phyloP scores from a whole-genome alignment of 2,888 invertebrate species.

The Alloplasta piceator region DNA sequence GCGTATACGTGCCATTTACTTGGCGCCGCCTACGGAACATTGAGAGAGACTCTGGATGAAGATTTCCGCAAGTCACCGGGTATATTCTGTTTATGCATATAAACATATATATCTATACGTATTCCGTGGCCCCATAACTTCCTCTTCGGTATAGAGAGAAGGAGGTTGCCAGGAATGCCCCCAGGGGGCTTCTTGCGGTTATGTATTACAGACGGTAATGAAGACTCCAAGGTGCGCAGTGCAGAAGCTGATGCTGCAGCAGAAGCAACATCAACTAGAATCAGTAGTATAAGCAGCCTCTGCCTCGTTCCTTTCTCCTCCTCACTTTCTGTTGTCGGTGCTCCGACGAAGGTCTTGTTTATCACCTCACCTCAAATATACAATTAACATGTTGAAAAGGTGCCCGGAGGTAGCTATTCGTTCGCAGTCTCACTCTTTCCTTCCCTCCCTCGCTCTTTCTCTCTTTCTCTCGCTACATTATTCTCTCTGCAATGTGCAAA shows the following conservation, averaged over 20 bases:
- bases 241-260: conserved; percentile 56
- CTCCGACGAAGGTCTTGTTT: conserved; percentile 73
- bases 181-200: conserved; percentile 67
- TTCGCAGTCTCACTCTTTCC: background rate
- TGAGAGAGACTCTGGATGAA: conserved; percentile 22
- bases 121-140: conserved; percentile 46
- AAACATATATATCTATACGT: conserved; percentile 27
- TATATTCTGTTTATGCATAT: conserved; percentile 35
- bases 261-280: conserved; percentile 26
- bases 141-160: conserved; percentile 25
- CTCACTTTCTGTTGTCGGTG: conserved; percentile 23
- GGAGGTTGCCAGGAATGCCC: conserved; percentile 66
- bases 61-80: conserved; percentile 36
- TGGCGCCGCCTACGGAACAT: conserved; percentile 13
- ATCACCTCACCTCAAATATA: conserved; percentile 70
- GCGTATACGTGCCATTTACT: background rate
- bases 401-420: conserved; percentile 59
- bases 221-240: conserved; percentile 73
- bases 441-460: background rate
- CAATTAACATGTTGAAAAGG: conserved; percentile 77
- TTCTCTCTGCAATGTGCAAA: background rate
- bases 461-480: background rate
- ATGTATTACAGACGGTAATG: conserved; percentile 75
- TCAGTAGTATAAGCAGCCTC: conserved; percentile 9
- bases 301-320: no score